Percentiles rank a stretch among this genome's conserved stretches.
Conservation (phyloP, 2,113 vertebrate species). For the Hyperopisus bebe region DNA sequence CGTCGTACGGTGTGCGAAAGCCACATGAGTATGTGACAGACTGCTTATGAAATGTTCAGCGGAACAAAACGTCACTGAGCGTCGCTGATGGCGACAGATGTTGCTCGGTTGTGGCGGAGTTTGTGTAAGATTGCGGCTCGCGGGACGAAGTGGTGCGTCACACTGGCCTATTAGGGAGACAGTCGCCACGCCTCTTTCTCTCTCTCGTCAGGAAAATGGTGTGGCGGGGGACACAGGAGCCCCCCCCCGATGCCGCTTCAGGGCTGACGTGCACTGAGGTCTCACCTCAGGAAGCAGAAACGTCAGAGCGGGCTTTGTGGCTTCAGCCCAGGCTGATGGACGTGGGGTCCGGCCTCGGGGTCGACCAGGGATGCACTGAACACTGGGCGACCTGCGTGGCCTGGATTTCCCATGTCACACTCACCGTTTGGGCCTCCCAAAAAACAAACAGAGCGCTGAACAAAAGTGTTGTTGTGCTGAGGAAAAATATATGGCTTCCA, state of each 20-base stretch:
- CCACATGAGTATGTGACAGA: constrained; percentile 42
- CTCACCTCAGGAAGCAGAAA: background rate
- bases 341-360: background rate
- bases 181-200: background rate
- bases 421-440: constrained; percentile 34
- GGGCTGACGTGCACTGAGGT: background rate
- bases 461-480: constrained; percentile 33
- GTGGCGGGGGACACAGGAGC: background rate
- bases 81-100: constrained; percentile 35
- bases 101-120: constrained; percentile 22
- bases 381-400: constrained; percentile 42
- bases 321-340: background rate
- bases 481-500: constrained; percentile 54
- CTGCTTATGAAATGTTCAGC: constrained; percentile 47
- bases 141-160: constrained; percentile 19
- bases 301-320: background rate
- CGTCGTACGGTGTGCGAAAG: constrained; percentile 35
- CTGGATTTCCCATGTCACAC: constrained; percentile 62
- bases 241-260: background rate
- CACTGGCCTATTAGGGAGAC: constrained; percentile 2
- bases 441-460: constrained; percentile 52
- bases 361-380: constrained; percentile 42
- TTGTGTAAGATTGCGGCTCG: constrained; percentile 5
- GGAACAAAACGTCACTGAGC: constrained; percentile 44
- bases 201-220: background rate